Evolutionary conservation across 2,888 invertebrate species (phyloP).

Genomic region (Tetanocera ferruginea): DNA sequence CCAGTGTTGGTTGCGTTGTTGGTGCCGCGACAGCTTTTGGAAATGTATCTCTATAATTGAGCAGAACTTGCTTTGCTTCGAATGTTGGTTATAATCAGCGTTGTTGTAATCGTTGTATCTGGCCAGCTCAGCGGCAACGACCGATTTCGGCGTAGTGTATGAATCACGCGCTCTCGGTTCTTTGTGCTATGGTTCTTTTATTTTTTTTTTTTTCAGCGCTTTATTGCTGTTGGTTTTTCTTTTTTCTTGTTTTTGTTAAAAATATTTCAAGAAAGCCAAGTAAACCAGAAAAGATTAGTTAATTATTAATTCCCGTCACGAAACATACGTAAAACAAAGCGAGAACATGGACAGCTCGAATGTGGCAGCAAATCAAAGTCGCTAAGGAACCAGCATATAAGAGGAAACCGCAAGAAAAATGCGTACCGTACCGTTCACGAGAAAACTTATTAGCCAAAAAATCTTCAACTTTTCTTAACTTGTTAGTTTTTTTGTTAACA

Average conservation of each 20-base stretch:
- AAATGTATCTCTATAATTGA: too few species aligned
- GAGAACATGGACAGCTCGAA: neutral
- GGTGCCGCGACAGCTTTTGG: neutral
- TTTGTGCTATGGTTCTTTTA: slow-evolving; percentile 22
- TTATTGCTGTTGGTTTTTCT: neutral
- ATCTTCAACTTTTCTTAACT: neutral
- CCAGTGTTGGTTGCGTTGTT: neutral
- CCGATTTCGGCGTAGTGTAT: slow-evolving; percentile 23
- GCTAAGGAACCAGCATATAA: neutral
- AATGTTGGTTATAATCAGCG: neutral
- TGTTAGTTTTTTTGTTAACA: neutral
- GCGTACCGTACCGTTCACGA: neutral
- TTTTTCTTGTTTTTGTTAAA: slow-evolving; percentile 2
- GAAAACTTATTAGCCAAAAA: neutral
- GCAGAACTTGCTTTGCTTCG: too few species aligned
- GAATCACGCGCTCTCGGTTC: slow-evolving; percentile 40
- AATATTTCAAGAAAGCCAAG: neutral
- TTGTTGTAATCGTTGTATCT: neutral
- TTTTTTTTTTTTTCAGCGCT: neutral
- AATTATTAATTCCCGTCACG: slow-evolving; percentile 27
- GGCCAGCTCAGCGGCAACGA: neutral
- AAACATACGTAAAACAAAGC: neutral
- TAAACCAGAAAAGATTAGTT: neutral
- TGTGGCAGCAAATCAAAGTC: neutral
- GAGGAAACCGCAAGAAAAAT: neutral